A percentile compares a stretch with the other conserved stretches of the same genome.
phyloP scores from a whole-genome alignment of 1,140 invertebrate species.

The Philaenus spumarius region DNA sequence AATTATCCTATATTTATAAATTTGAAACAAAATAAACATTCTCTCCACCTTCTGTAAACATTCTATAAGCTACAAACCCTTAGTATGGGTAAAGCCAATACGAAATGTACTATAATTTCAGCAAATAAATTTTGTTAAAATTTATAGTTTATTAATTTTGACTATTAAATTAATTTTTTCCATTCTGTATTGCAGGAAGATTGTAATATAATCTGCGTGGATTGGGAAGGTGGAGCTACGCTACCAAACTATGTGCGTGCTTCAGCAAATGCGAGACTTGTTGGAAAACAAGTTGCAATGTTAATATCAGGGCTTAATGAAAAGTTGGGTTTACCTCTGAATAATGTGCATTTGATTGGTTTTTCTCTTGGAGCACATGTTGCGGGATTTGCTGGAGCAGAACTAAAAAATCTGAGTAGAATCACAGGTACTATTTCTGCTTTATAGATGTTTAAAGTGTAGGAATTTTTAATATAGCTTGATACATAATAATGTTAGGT shows the following conservation, averaged over 20 bases:
- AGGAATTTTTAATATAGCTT: no score
- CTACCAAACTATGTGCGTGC: slow-evolving; percentile 91
- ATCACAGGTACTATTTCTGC: slow-evolving; percentile 67
- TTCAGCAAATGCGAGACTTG: slow-evolving; percentile 85
- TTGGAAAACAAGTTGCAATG: slow-evolving; percentile 82
- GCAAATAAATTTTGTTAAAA: no score
- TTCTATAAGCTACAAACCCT: no score
- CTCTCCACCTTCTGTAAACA: no score
- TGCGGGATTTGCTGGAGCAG: slow-evolving; percentile 85
- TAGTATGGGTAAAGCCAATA: no score
- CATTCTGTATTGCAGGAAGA: slow-evolving; percentile 56
- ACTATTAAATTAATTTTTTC: not conserved
- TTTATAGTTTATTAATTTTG: no score
- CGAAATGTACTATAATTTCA: no score
- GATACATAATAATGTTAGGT: no score
- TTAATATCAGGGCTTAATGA: slow-evolving; percentile 52
- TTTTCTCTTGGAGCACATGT: slow-evolving; percentile 89
- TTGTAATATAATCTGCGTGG: slow-evolving; percentile 85
- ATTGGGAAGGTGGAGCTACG: slow-evolving; percentile 87
- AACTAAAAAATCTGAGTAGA: slow-evolving; percentile 71
- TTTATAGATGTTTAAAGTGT: no score
- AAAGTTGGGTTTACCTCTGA: slow-evolving; percentile 47
- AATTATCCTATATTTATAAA: no score
- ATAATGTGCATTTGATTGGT: slow-evolving; percentile 79
- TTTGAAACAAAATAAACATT: no score